Percentiles rank a stretch among this genome's conserved stretches.
phyloP scores from a whole-genome alignment of 2,888 invertebrate species.

The Amiota mariae region DNA sequence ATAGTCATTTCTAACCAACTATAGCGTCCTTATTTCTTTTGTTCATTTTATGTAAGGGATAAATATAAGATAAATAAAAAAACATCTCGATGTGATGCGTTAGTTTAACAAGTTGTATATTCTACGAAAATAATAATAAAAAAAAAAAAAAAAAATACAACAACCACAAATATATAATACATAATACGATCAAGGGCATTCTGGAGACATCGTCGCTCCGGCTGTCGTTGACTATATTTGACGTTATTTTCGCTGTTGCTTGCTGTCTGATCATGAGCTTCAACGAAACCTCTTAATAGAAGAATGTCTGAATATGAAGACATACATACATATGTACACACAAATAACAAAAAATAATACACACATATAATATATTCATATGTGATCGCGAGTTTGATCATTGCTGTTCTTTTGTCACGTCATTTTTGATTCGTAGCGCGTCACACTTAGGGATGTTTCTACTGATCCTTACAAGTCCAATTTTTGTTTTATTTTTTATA shows the following conservation, averaged over 20 bases:
- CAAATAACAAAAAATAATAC: too few species aligned
- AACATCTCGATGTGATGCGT: background rate
- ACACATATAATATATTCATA: too few species aligned
- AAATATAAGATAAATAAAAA: background rate
- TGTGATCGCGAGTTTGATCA: too few species aligned
- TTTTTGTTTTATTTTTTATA: too few species aligned
- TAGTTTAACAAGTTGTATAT: conserved; percentile 3
- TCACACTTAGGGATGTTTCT: too few species aligned
- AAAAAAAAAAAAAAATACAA: conserved; percentile 22
- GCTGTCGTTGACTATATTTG: conserved; percentile 36
- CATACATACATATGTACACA: too few species aligned
- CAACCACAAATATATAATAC: conserved; percentile 48
- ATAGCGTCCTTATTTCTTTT: background rate
- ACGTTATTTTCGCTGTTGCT: conserved; percentile 4
- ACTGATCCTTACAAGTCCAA: too few species aligned
- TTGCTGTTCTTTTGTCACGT: too few species aligned
- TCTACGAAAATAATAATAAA: conserved; percentile 34
- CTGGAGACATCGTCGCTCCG: conserved; percentile 59
- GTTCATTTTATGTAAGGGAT: conserved; percentile 7
- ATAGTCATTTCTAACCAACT: too few species aligned
- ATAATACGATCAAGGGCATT: conserved; percentile 64
- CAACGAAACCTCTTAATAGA: too few species aligned
- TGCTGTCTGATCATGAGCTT: background rate
- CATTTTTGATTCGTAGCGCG: too few species aligned
- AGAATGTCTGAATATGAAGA: too few species aligned